Percentiles rank a stretch among this genome's conserved stretches.
These are phyloP conservation scores for Beroe forskalii DNA, from an alignment of 37 sponge, comb jelly and placozoan genomes.

Conservation along the genomic window DNA sequence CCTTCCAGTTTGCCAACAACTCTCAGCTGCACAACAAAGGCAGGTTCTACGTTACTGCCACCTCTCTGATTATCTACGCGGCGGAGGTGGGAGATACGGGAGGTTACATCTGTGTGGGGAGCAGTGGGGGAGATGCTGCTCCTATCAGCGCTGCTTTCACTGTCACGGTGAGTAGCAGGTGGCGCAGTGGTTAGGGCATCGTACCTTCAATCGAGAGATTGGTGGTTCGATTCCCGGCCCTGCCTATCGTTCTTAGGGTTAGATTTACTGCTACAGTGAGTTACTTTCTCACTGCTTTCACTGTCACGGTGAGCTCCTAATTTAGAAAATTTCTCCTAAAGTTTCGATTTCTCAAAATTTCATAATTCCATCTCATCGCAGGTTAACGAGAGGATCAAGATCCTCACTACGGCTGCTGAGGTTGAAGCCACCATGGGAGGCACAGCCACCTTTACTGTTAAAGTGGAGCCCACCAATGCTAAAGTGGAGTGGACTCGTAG, in stretches of 20 bases:
- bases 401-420: background rate
- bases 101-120: conserved; percentile 5
- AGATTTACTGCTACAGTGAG: too few relatives aligned
- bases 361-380: too few relatives aligned
- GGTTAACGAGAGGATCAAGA: conserved; percentile 16
- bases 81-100: background rate
- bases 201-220: too few relatives aligned
- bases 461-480: conserved; percentile 14
- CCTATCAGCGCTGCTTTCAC: background rate
- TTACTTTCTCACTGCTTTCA: too few relatives aligned
- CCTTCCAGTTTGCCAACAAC: background rate
- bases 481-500: conserved; percentile 37
- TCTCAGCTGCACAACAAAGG: conserved; percentile 41
- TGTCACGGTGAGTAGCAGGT: conserved; percentile 2
- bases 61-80: conserved; percentile 38
- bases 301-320: too few relatives aligned
- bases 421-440: conserved; percentile 47
- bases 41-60: conserved; percentile 51
- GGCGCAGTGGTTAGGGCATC: too few relatives aligned
- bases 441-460: background rate
- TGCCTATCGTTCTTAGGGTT: too few relatives aligned
- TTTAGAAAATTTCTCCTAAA: too few relatives aligned
- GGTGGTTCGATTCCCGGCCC: too few relatives aligned
- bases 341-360: too few relatives aligned
- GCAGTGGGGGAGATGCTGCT: background rate